Percentiles rank a stretch among this genome's conserved stretches.
Evolutionary conservation across 2,113 vertebrate genomes (phyloP).

Genomic region (Lagopus muta): DNA sequence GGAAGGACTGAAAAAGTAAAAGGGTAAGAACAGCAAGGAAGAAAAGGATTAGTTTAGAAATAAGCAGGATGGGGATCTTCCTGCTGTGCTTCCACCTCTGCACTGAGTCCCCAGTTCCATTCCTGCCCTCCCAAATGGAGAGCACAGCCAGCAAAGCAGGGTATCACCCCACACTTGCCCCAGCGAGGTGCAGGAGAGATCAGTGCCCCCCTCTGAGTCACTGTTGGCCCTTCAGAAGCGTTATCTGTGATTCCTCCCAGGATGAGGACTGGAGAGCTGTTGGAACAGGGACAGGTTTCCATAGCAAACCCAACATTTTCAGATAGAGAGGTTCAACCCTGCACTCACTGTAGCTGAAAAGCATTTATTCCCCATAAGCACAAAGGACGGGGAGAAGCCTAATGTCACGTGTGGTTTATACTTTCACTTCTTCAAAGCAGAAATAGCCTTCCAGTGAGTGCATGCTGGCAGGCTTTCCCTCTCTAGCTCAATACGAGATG

Average conservation of each 20-base stretch:
- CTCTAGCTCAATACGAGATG: background rate
- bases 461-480: background rate
- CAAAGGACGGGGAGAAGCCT: background rate
- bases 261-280: background rate
- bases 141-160: background rate
- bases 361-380: background rate
- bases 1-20: background rate
- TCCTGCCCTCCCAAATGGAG: background rate
- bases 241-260: background rate
- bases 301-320: background rate
- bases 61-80: background rate
- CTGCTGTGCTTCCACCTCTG: background rate
- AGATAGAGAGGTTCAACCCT: background rate
- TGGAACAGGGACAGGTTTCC: constrained; percentile 30
- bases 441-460: background rate
- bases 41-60: background rate
- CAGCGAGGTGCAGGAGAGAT: background rate
- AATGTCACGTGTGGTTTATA: background rate
- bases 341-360: background rate
- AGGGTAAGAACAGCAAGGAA: background rate
- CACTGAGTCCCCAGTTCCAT: fast-evolving
- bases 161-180: background rate
- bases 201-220: fast-evolving
- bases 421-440: background rate
- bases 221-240: background rate